phyloP scores from a whole-genome alignment of 2,888 invertebrate species.

The Tupiocoris notatus region DNA sequence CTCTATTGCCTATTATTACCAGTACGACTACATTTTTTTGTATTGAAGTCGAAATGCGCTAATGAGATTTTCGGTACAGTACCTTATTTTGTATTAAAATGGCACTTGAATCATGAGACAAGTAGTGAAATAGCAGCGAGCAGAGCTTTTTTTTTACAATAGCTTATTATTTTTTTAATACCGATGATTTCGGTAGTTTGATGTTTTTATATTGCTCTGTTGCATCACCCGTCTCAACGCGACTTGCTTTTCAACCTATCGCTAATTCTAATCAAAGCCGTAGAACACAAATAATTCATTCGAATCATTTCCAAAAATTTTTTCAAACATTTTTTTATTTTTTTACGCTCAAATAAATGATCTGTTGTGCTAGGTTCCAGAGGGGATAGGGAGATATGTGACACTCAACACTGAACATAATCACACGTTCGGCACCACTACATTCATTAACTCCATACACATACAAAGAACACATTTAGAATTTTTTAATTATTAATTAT shows the following conservation, averaged over 20 bases:
- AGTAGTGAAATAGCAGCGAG: constrained; percentile 10
- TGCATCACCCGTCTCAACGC: not conserved
- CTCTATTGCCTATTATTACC: too few relatives aligned
- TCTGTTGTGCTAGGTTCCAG: constrained; percentile 34
- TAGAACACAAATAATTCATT: not conserved
- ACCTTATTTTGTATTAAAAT: not conserved
- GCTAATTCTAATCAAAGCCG: not conserved
- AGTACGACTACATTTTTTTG: too few relatives aligned
- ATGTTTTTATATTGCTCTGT: not conserved
- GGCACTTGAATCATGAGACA: not conserved
- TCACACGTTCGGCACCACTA: constrained; percentile 16
- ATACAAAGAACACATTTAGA: constrained; percentile 18
- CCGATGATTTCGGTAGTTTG: not conserved
- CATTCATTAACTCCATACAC: not conserved
- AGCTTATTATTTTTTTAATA: not conserved
- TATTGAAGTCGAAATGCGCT: too few relatives aligned
- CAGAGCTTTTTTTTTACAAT: constrained; percentile 30
- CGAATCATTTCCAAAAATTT: not conserved
- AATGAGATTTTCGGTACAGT: too few relatives aligned
- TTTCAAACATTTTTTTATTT: not conserved
- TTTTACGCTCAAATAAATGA: constrained; percentile 18
- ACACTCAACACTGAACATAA: constrained; percentile 26
- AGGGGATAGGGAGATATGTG: constrained; percentile 38
- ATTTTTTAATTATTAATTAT: constrained; percentile 16
- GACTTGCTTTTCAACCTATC: not conserved